A percentile compares a stretch with the other conserved stretches of the same genome.
Conservation (phyloP, 2,888 invertebrate genomes). For the Bellardia pandia region DNA sequence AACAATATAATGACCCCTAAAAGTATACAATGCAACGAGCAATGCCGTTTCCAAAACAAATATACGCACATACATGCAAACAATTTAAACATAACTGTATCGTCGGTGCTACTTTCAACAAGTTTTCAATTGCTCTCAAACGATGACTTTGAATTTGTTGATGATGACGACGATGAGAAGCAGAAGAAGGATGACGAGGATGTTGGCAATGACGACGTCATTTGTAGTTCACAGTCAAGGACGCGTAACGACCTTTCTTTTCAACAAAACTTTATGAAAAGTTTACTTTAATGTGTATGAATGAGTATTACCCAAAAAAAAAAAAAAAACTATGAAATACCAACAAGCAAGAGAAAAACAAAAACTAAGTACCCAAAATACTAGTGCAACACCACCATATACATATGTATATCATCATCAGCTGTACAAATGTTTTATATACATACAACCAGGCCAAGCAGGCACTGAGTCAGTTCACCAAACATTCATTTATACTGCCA, state of each 20-base stretch:
- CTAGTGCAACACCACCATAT: neutral
- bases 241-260: slow-evolving; percentile 64
- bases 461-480: slow-evolving; percentile 49
- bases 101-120: slow-evolving; percentile 20
- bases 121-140: slow-evolving; percentile 54
- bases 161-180: neutral
- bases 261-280: slow-evolving; percentile 57
- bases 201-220: slow-evolving; percentile 7
- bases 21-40: slow-evolving; percentile 31
- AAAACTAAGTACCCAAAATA: slow-evolving; percentile 36
- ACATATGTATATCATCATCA: neutral
- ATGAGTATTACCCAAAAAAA: slow-evolving; percentile 7
- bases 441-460: slow-evolving; percentile 36
- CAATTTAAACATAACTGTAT: neutral
- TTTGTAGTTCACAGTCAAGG: slow-evolving; percentile 62
- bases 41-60: slow-evolving; percentile 10
- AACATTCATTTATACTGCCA: slow-evolving; percentile 44
- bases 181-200: neutral
- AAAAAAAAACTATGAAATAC: neutral
- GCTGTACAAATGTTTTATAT: slow-evolving; percentile 33
- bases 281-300: slow-evolving; percentile 35
- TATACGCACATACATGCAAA: neutral
- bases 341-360: neutral
- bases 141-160: slow-evolving; percentile 47
- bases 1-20: slow-evolving; percentile 30